Evolutionary conservation across 2,797 vertebrate species (phyloP).

Genomic region (Rhodeus uyekii): DNA sequence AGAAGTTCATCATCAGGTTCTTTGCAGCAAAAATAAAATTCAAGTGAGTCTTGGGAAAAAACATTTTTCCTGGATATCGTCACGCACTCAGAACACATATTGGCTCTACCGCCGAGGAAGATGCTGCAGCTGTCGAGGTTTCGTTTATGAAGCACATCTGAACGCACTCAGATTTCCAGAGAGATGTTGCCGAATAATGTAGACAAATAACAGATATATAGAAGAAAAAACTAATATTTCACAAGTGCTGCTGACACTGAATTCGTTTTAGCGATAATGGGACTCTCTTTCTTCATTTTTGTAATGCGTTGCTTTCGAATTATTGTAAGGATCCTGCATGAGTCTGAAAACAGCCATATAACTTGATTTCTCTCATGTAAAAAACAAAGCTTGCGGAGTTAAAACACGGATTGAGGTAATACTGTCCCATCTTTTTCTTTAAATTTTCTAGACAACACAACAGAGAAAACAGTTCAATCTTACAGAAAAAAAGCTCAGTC

Average conservation of each 20-base stretch:
- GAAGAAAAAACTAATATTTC: not conserved
- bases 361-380: not conserved
- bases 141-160: slow-evolving; percentile 11
- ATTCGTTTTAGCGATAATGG: not conserved
- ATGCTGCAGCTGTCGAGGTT: not conserved
- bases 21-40: not conserved
- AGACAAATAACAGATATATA: slow-evolving; percentile 21
- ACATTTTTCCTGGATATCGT: not conserved
- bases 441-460: not conserved
- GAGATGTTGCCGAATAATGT: slow-evolving; percentile 24
- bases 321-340: not conserved
- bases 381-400: not conserved
- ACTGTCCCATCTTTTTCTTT: not conserved
- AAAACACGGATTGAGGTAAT: not conserved
- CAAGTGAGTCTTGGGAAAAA: not conserved
- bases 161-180: slow-evolving; percentile 15
- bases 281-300: not conserved
- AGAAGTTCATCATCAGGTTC: not conserved
- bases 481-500: no score
- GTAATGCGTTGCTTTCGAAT: not conserved
- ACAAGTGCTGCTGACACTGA: not conserved
- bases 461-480: no score
- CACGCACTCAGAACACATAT: not conserved
- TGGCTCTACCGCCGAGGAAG: not conserved
- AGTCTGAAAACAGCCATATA: slow-evolving; percentile 11